These are phyloP conservation scores for Criorhina ranunculi DNA, from an alignment of 2,888 invertebrate species.

Conservation along the genomic window DNA sequence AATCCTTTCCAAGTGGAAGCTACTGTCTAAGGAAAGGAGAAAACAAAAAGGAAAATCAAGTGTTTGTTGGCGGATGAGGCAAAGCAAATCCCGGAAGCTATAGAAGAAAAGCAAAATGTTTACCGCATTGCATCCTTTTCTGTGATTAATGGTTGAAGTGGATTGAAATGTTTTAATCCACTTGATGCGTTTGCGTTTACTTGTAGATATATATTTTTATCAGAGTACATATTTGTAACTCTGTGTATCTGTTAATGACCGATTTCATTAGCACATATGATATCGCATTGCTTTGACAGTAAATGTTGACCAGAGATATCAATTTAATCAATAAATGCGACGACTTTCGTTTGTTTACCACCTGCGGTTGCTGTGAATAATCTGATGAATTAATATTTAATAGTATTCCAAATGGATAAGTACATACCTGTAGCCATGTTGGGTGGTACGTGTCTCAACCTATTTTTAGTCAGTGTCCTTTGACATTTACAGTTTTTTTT, in stretches of 20 bases:
- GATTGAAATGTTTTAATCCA: constrained; percentile 43
- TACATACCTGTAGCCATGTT: not conserved
- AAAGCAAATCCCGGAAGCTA: constrained; percentile 43
- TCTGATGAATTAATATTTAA: constrained; percentile 41
- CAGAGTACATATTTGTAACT: not conserved
- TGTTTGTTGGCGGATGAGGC: constrained; percentile 38
- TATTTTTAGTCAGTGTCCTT: constrained; percentile 38
- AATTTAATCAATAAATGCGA: constrained; percentile 45
- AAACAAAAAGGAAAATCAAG: constrained; percentile 9
- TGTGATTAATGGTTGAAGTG: constrained; percentile 17
- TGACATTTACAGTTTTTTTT: constrained; percentile 20
- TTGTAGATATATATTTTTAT: too few relatives aligned
- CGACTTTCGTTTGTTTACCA: constrained; percentile 29
- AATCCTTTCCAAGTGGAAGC: constrained; percentile 23
- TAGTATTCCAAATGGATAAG: not conserved
- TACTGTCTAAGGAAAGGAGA: constrained; percentile 9
- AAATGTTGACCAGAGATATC: constrained; percentile 1
- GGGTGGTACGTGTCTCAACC: not conserved
- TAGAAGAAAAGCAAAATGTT: constrained; percentile 10
- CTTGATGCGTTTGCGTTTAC: constrained; percentile 64
- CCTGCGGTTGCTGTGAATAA: constrained; percentile 14
- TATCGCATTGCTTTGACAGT: constrained; percentile 4
- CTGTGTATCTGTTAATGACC: constrained; percentile 29
- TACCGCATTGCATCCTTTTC: constrained; percentile 51
- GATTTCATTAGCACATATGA: constrained; percentile 32